These are phyloP conservation scores for Limenitis camilla DNA, from an alignment of 2,888 invertebrate genomes.

Conservation along the genomic window DNA sequence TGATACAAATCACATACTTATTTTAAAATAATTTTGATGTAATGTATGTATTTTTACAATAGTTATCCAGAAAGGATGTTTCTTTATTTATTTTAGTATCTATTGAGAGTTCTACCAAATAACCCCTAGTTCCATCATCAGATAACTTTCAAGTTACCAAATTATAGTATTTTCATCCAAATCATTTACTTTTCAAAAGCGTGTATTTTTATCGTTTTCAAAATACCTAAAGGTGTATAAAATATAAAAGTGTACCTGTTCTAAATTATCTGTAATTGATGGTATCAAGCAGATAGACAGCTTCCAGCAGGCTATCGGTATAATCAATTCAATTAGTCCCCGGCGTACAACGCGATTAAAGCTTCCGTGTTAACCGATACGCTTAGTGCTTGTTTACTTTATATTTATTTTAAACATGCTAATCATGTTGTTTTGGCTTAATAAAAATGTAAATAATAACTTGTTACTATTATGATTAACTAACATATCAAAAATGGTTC, in stretches of 20 bases:
- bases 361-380: neutral
- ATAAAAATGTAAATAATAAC: neutral
- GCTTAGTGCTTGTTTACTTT: neutral
- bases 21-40: no score
- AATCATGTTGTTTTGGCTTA: neutral
- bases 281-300: constrained; percentile 8
- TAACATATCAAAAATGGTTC: no score
- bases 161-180: no score
- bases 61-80: no score
- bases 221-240: neutral
- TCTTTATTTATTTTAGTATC: no score
- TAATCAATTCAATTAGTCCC: constrained; percentile 23
- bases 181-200: no score
- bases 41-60: no score
- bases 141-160: no score
- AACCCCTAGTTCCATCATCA: no score
- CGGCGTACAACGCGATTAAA: constrained; percentile 14
- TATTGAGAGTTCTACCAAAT: no score
- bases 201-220: neutral
- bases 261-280: neutral
- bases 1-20: no score
- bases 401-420: neutral
- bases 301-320: constrained; percentile 13
- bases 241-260: neutral
- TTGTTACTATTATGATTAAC: neutral